Base-by-base conservation (phyloP, 2,888 invertebrate genomes). In the Atethmia centrago region DNA sequence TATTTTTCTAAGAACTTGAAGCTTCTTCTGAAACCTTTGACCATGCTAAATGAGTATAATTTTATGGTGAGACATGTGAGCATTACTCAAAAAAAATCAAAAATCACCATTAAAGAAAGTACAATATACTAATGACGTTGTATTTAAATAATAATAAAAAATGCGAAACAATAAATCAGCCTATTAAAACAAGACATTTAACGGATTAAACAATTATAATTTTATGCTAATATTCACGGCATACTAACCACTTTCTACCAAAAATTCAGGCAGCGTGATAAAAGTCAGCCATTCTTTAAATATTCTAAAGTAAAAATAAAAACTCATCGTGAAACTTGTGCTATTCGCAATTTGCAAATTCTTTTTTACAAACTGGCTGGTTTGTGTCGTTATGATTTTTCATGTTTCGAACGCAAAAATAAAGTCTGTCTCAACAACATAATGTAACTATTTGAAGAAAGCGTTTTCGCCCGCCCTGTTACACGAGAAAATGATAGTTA, bases 151-250 rank as follows among this genome's bases (percentile, higher is more conserved):
- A 53, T 63, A 42, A 70, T 53, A 51, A 19, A 58, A 81, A 61
- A 70, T 36, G 19, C 40, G 47, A 61, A 47, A 42, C 66, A 21
- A 71, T 72, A 66, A 72, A 71, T 80, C 65, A 71, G 36, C 40
- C 62, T 56, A 62, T 74, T 78, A 74, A 79, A 80, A 77, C 67
- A 66, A 79, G 68, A 62, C 76, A 79, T 74, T 86, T 74, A 62
- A 71, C 77, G 64, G 64, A 72, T 74, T 65, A 70, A 71, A 72
- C 77, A 76, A 77, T 84, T 84, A 80, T 74, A 71, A 74, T 77
- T 83, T 63, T 79, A 80, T 85, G 79, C 74, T 83, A 71, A 84
- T 84, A 59, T 79, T 82, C 77, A 79, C 74, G 73, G 68, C 62
- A 77, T 64, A 70, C 74, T 63, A 62, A 70, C 53, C 14, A 80